Evolutionary conservation across 2,797 vertebrate species (phyloP), one percentile per base, ranked within the genome.

Genomic region (Cetoscarus ocellatus): DNA sequence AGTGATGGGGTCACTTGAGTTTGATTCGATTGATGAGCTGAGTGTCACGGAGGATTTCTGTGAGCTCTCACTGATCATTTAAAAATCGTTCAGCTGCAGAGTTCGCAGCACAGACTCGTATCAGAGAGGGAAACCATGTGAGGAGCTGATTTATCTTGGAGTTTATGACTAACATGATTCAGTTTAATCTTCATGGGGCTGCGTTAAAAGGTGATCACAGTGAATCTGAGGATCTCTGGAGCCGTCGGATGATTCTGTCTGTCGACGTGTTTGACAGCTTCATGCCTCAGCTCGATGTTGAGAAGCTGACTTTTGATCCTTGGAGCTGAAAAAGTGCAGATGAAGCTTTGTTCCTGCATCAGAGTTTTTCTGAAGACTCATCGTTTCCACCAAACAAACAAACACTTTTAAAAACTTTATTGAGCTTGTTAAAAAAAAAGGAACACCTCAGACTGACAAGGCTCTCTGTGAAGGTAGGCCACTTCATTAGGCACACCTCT

Each of bases 1-100:
- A n/a, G n/a, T 27, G 27, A 27, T 27, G 27, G 27, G 27, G 27
- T 27, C 27, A 27, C 27, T 2, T 27, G 2, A 27, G 27, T 4
- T 27, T 4, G n/a, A n/a, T n/a, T n/a, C n/a, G n/a, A n/a, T n/a
- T n/a, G n/a, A n/a, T n/a, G n/a, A 27, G 2, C 27, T 27, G 27
- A 27, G 27, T 2, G 27, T 27, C 7, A 4, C 0, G 3, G 40
- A 9, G 44, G 63, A 17, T 52, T 43, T 6, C 57, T 10, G 36
- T 40, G 53, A 77, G 27, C 43, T 0, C 67, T 76, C 65, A 27
- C 77, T 74, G 77, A 70, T 40, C 52, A 36, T 77, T 57, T 73
- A 9, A 45, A 57, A 3, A 35, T 60, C 51, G 1, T 7, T 14
- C 49, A 4, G 65, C 51, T n/a, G 35, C 63, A 67, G 54, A 48